phyloP scores from a whole-genome alignment of 2,113 vertebrate genomes.

The Thamnaconus septentrionalis region DNA sequence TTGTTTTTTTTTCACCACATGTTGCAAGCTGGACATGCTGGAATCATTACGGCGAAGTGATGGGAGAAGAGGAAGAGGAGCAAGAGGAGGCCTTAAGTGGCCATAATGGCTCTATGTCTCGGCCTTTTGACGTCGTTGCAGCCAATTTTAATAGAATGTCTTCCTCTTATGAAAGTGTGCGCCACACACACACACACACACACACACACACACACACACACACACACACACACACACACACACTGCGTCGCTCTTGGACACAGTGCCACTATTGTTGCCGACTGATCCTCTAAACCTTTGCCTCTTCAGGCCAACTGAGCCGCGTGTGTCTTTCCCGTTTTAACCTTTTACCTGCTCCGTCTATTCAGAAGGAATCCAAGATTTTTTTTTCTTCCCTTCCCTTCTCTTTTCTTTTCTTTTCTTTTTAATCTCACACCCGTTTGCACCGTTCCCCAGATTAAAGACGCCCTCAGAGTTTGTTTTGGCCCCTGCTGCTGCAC shows the following conservation, averaged over 20 bases:
- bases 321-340: not conserved
- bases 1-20: slow-evolving; percentile 21
- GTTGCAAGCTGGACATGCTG: slow-evolving; percentile 49
- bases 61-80: slow-evolving; percentile 54
- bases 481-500: slow-evolving; percentile 24
- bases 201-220: not conserved
- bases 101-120: slow-evolving; percentile 43
- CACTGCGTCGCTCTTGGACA: no score
- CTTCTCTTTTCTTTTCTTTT: slow-evolving; percentile 10
- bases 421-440: slow-evolving; percentile 8
- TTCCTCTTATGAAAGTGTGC: slow-evolving; percentile 4
- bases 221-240: no score
- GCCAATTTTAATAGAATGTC: slow-evolving; percentile 27
- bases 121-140: slow-evolving; percentile 15
- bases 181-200: not conserved
- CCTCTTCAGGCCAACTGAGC: slow-evolving; percentile 3
- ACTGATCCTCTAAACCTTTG: not conserved
- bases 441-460: slow-evolving; percentile 17
- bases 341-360: slow-evolving; percentile 4
- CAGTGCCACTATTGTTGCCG: no score
- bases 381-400: no score
- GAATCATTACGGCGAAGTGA: slow-evolving; percentile 59
- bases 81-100: slow-evolving; percentile 6
- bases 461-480: slow-evolving; percentile 29
- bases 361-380: slow-evolving; percentile 18